Conservation (phyloP, 2,113 vertebrate genomes). For the Elephas maximus region DNA sequence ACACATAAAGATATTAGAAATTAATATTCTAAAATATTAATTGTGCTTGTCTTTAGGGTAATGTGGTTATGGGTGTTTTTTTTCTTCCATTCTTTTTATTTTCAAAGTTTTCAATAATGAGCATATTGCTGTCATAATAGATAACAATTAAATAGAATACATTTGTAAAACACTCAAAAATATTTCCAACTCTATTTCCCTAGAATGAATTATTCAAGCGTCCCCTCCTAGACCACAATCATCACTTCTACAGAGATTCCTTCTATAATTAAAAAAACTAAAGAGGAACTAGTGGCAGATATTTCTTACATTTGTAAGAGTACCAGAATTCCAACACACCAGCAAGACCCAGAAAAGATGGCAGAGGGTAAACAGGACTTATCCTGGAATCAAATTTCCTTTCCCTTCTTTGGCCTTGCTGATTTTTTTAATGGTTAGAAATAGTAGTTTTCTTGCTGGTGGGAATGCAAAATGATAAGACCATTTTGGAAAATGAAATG, state of each 20-base stretch:
- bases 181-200: neutral
- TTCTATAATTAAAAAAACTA: neutral
- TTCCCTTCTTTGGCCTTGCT: neutral
- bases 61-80: neutral
- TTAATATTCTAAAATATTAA: constrained; percentile 44
- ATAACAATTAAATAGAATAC: neutral
- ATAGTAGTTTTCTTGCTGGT: neutral
- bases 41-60: neutral
- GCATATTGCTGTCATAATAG: neutral
- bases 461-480: too few species aligned
- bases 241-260: neutral
- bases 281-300: neutral
- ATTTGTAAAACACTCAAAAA: neutral
- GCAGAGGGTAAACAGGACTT: neutral
- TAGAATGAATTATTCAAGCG: neutral
- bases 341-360: constrained; percentile 26
- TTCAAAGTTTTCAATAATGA: neutral
- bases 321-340: neutral
- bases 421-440: neutral
- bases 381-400: neutral
- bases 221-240: neutral
- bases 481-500: too few species aligned
- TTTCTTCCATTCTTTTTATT: neutral
- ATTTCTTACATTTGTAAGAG: neutral
- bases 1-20: constrained; percentile 6